A percentile compares a stretch with the other conserved stretches of the same genome.
These are phyloP conservation scores for Aurelia coerulea DNA, from an alignment of 30 jellyfish, hydroid and myxozoan genomes.

Conservation along the genomic window DNA sequence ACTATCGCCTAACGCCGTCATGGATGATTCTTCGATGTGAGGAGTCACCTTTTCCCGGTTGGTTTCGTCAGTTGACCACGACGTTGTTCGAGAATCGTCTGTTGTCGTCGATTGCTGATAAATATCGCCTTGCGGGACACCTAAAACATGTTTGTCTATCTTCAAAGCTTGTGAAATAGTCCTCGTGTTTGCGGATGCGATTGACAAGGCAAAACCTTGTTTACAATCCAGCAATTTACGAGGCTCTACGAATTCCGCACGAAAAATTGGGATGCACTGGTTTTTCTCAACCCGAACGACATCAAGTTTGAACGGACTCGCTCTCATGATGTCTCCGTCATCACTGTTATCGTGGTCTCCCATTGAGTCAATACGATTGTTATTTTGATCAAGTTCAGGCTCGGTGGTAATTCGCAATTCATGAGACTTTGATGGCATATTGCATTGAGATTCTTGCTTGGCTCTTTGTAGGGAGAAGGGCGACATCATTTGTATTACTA, in stretches of 20 bases:
- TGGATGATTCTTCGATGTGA: too few relatives aligned
- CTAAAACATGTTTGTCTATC: too few relatives aligned
- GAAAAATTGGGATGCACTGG: constrained; percentile 45
- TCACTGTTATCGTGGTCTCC: not conserved
- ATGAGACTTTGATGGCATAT: not conserved
- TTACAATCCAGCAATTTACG: not conserved
- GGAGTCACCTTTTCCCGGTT: too few relatives aligned
- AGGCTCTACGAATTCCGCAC: constrained; percentile 35
- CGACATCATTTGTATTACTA: constrained; percentile 36
- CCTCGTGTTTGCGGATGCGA: not conserved
- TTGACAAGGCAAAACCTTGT: constrained; percentile 1
- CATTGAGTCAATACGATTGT: not conserved
- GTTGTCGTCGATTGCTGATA: too few relatives aligned
- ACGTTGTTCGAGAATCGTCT: too few relatives aligned
- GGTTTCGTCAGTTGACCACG: too few relatives aligned
- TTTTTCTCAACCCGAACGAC: constrained; percentile 54
- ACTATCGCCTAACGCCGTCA: too few relatives aligned
- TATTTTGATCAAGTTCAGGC: constrained; percentile 1
- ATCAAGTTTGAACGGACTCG: constrained; percentile 39
- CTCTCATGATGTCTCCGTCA: not conserved
- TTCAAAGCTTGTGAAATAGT: not conserved
- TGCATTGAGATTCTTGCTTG: constrained; percentile 12
- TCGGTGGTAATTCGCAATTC: not conserved
- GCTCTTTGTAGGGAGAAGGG: constrained; percentile 43
- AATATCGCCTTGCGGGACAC: too few relatives aligned